phyloP scores from a whole-genome alignment of 1,140 invertebrate species.

The Hermetia illucens region DNA sequence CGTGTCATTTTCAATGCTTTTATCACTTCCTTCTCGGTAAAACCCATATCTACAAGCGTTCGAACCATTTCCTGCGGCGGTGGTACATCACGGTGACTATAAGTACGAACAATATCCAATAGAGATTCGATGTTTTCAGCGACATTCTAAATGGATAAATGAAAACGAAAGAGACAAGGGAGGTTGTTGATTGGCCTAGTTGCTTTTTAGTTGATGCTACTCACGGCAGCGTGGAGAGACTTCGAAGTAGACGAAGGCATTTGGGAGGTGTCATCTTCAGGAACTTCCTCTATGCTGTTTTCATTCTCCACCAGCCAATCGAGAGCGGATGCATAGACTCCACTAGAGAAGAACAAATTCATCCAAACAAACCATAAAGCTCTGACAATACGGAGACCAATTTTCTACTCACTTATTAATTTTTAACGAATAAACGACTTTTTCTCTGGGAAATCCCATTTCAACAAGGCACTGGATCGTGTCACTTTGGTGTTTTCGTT shows the following conservation, averaged over 20 bases:
- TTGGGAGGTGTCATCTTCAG: neutral
- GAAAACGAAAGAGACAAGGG: neutral
- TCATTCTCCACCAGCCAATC: constrained; percentile 28
- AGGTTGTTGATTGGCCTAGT: neutral
- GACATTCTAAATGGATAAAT: constrained; percentile 11
- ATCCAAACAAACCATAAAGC: neutral
- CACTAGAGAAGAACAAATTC: constrained; percentile 6
- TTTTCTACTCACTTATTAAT: constrained; percentile 8
- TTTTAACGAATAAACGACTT: constrained; percentile 21
- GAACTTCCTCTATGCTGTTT: constrained; percentile 12
- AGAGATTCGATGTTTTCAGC: constrained; percentile 25
- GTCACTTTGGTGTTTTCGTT: constrained; percentile 21
- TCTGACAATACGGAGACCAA: neutral
- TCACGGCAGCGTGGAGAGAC: neutral
- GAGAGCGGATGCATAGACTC: constrained; percentile 21
- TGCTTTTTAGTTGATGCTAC: too few relatives aligned
- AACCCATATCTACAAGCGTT: constrained; percentile 25
- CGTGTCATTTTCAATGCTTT: constrained; percentile 22
- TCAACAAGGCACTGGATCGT: constrained; percentile 26
- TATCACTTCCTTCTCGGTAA: constrained; percentile 19
- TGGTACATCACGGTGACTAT: constrained; percentile 24
- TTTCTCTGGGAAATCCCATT: constrained; percentile 24
- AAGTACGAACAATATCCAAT: constrained; percentile 28
- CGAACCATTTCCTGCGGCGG: constrained; percentile 19
- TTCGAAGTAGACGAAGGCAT: neutral